Base-by-base conservation (phyloP, 2,888 invertebrate species). In the Leptothorax acervorum region DNA sequence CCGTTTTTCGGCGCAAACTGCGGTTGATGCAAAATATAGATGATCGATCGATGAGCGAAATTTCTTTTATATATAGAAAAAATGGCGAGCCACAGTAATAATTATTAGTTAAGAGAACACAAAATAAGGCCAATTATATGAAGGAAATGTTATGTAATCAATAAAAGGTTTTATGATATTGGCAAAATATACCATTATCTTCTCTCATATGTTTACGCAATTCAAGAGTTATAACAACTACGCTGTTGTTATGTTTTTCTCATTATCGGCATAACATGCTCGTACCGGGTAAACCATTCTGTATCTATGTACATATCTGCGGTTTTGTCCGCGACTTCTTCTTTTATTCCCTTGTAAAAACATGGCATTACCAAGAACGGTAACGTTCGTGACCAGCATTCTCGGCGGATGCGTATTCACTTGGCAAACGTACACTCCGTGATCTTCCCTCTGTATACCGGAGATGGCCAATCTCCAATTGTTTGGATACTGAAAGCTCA, bases 321-420 rank as follows among this genome's bases (percentile, higher is more conserved):
- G 6, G 31, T 6, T 48, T 28, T 42, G 42, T 18, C 42, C 15
- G 31, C 18, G 3, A 11, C 8, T 65, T 28, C 8, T 65, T 28
- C 39, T 81, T 71, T 71, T 48, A 28, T 81, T 70, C 0, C 18
- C 23, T 23, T 23, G 35, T 71, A 63, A 66, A 84, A 79, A 35
- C 28, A 42, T 28, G 42, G 11, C 95, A 96, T 96, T 96, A 97
- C 97, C 97, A 93, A 97, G 95, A 91, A 97, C 97, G 89, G 97
- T 97, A 90, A 97, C 96, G 93, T 97, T 97, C 85, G 97, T 96
- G 92, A 97, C 96, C 93, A 97, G 96, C 90, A 97, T 97, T 91
- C 97, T 96, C 39, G 97, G 97, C 35, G 97, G 97, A 95, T 97
- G 97, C 65, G 97, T 97, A 82, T 97, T 97, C 93, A 97, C 97